Percentiles rank a stretch among this genome's conserved stretches.
Conservation (phyloP, 2,797 vertebrate genomes). For the Sebastiscus tertius region DNA sequence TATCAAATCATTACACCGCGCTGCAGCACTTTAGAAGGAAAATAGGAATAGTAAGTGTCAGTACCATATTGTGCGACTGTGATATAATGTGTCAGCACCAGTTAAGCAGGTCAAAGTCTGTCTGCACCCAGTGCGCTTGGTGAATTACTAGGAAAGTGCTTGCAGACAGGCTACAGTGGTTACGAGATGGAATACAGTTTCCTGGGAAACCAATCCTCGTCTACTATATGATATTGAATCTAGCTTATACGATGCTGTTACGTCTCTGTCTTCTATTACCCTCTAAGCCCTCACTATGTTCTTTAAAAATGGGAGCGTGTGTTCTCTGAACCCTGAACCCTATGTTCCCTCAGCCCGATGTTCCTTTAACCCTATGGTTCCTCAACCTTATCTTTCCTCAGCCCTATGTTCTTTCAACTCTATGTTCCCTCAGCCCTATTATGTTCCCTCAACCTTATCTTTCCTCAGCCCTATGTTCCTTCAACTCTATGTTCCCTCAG, state of each 20-base stretch:
- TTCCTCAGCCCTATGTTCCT: background rate
- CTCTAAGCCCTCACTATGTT: background rate
- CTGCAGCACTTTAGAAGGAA: background rate
- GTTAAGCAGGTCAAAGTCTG: slow-evolving; percentile 26
- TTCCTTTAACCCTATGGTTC: background rate
- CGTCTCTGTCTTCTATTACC: background rate
- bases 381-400: background rate
- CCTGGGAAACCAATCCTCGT: slow-evolving; percentile 42
- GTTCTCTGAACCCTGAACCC: background rate
- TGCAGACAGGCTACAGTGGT: slow-evolving; percentile 9
- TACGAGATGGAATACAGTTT: slow-evolving; percentile 28
- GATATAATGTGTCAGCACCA: slow-evolving; percentile 14
- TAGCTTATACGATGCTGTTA: background rate
- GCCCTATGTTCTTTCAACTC: no score
- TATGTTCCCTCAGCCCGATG: background rate
- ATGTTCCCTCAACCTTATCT: no score
- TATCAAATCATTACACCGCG: slow-evolving; percentile 3
- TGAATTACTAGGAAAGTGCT: slow-evolving; percentile 36
- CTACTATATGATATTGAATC: slow-evolving; percentile 7
- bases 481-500: no score
- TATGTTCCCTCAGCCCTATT: no score
- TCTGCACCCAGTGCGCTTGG: background rate
- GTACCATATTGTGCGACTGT: background rate
- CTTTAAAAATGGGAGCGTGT: background rate
- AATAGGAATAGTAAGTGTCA: background rate